Conservation (phyloP, 2,797 vertebrate species). For the Peromyscus eremicus region DNA sequence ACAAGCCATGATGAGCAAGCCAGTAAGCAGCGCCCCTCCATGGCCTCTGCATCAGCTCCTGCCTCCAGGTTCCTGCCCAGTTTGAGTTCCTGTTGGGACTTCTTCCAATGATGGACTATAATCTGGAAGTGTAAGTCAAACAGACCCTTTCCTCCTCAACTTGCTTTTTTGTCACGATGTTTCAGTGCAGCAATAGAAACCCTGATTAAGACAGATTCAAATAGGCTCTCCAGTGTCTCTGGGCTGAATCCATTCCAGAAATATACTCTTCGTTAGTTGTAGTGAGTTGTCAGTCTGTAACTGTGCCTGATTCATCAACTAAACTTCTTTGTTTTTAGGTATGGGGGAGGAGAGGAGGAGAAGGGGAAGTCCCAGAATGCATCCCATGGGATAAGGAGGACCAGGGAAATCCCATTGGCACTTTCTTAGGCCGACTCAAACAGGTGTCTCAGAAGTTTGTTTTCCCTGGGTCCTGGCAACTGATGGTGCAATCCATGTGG, state of each 20-base stretch:
- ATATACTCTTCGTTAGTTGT: background rate
- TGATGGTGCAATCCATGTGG: background rate
- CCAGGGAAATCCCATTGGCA: accelerated
- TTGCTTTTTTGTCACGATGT: background rate
- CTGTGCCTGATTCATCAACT: background rate
- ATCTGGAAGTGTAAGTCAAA: background rate
- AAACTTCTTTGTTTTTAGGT: background rate
- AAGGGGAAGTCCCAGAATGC: too few relatives aligned
- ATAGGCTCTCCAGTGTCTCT: background rate
- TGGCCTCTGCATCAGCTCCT: background rate
- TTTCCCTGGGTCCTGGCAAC: accelerated
- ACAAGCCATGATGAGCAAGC: background rate
- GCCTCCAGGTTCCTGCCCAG: background rate
- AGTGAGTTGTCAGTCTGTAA: background rate
- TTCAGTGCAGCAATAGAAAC: background rate
- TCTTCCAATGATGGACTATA: background rate
- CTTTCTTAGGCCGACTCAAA: background rate
- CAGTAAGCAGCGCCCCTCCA: background rate
- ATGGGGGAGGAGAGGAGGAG: background rate
- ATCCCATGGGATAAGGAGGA: accelerated
- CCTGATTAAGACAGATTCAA: background rate
- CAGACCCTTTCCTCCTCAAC: background rate
- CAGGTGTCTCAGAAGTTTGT: background rate
- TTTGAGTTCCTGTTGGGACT: background rate
- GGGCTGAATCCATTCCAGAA: background rate